Evolutionary conservation across 1,140 invertebrate species (phyloP), one percentile per base, ranked within the genome.

Genomic region (Colletes latitarsis): DNA sequence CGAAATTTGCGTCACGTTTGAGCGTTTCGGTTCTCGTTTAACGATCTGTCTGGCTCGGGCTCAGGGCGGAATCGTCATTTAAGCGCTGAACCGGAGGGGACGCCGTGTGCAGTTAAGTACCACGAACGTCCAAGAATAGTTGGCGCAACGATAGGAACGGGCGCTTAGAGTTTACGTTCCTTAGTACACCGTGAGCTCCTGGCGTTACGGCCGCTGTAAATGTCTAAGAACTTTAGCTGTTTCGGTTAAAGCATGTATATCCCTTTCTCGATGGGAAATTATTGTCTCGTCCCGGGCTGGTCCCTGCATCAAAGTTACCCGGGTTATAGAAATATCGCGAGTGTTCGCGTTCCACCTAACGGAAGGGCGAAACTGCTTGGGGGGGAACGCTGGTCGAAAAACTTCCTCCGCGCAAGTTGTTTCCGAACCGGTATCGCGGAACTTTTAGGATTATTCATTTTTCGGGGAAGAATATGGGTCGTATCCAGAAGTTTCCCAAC

Each of bases 151-250:
- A 75, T 82, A 82, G 82, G 81, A 52, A 71, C 77, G 72, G 75
- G 73, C 39, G 49, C 14, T 66, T 15, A n/a, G 19, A 64, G 60
- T 79, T 79, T 64, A 64, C 70, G 77, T 73, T 57, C 69, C 52
- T 55, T 73, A n/a, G 60, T n/a, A 53, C 69, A 63, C 57, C 58
- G 69, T 69, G 62, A 41, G 76, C 70, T 79, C 57, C 64, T 60
- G 77, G 52, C 58, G 68, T 78, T 78, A 78, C 76, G 76, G 58
- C 58, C 69, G 58, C 49, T 30, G 77, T 79, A 64, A 79, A 64
- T 57, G 77, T 73, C 72, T 64, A 73, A 73, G 77, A 79, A 79
- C 77, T 79, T 79, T 30, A 64, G 77, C 66, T 79, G 77, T 73
- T 73, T 64, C 69, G 69, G 69, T 49, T 53, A 49, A 46, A 52